Evolutionary conservation across 2,113 vertebrate genomes (phyloP).

Genomic region (Pelvicachromis taeniatus): DNA sequence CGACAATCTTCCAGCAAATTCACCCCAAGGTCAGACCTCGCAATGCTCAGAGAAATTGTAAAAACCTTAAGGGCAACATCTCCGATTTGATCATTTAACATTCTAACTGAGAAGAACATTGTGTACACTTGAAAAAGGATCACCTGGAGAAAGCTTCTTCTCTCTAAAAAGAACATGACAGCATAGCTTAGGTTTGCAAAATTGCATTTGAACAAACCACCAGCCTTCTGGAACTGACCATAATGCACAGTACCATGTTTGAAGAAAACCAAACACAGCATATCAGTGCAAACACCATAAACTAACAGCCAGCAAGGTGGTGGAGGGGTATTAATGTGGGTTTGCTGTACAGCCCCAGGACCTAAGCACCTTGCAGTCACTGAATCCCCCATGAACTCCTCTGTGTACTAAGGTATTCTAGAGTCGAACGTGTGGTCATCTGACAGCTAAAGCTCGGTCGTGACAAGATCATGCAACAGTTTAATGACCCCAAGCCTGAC

Average conservation of each 20-base stretch:
- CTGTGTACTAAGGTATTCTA: neutral
- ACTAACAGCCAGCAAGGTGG: neutral
- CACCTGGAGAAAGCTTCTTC: neutral
- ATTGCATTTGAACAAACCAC: accelerated
- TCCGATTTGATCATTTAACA: neutral
- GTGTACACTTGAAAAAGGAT: neutral
- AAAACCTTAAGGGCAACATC: neutral
- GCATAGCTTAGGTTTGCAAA: neutral
- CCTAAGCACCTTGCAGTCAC: accelerated
- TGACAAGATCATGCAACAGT: neutral
- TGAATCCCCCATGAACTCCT: neutral
- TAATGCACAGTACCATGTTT: neutral
- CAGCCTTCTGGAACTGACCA: neutral
- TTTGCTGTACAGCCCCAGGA: neutral
- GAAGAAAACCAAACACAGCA: neutral
- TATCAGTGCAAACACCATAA: neutral
- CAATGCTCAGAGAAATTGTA: neutral
- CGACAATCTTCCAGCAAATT: neutral
- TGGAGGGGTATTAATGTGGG: neutral
- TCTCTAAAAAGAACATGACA: neutral
- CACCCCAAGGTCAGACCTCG: accelerated
- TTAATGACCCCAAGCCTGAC: neutral
- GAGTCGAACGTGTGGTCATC: neutral
- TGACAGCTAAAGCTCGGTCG: neutral
- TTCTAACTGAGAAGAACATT: neutral